Base-by-base conservation (phyloP, 2,113 vertebrate species). In the Syngnathus scovelli region DNA sequence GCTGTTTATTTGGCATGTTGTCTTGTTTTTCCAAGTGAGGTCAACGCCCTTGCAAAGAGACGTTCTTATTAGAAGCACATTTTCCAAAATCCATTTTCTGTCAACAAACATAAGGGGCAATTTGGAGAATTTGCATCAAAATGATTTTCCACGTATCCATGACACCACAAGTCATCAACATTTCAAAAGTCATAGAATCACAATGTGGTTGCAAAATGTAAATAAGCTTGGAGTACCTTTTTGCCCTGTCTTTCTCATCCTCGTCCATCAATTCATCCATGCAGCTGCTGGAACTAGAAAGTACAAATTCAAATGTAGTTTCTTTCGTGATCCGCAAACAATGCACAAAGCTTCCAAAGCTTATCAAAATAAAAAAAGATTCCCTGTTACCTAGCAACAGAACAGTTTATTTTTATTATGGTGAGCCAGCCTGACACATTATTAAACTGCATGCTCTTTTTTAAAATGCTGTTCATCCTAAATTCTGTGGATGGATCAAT, bases 171-270 rank as follows among this genome's bases (percentile, higher is more conserved):
- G 36, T 60, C 58, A 37, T 60, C 36, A 60, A 19, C 37, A 16
- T 10, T 11, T 49, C 48, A 48, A 21, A 54, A 54, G 51, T 54
- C 21, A 12, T 23, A 13, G 19, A 61, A 21, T 61, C 16, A 3
- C 9, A 61, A 61, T 21, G 21, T 37, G 12, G 9, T 9, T 38
- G 16, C 33, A 60, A 11, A 19, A 1, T 4, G 3, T 23, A 23
- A 23, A 62, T 15, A 41, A 10, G 9, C 11, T n/a, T 0, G 54
- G 0, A 16, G 18, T 92, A 96, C 95, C 94, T 96, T 92, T 96
- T 96, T 86, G 94, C 93, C 84, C 90, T 93, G 89, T 96, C 95
- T 83, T 95, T 96, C 82, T 95, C 94, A 93, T 96, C 93, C 89
- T 96, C 95, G 66, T 95, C 94, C 91, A 95, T 90, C 85, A 96